phyloP scores from a whole-genome alignment of 2,888 invertebrate species.

The Tetragnatha montana region DNA sequence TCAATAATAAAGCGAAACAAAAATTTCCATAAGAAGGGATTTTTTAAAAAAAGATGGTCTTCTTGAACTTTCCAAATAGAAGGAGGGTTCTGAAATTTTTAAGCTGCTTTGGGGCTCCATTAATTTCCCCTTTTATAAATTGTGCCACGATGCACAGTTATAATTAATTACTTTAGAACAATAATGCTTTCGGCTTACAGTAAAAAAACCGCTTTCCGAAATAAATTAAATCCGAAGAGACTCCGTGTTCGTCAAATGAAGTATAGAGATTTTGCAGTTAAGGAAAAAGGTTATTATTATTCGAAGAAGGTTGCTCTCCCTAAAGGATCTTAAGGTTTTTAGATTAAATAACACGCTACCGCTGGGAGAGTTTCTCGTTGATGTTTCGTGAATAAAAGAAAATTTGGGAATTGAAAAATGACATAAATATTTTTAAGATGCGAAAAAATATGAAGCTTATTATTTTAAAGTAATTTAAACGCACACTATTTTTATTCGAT shows the following conservation, averaged over 20 bases:
- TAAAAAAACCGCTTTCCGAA: neutral
- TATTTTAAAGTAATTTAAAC: too few species aligned
- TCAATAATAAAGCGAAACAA: slow-evolving; percentile 21
- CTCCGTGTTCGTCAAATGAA: neutral
- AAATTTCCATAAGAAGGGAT: neutral
- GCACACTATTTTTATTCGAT: too few species aligned
- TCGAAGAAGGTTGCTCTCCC: too few species aligned
- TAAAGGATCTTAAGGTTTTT: too few species aligned
- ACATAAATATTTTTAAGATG: too few species aligned
- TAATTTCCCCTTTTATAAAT: neutral
- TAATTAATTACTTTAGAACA: slow-evolving; percentile 38
- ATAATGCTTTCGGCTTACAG: neutral
- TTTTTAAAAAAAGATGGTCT: neutral
- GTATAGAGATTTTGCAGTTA: neutral
- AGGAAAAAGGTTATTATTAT: neutral
- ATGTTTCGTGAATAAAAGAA: too few species aligned
- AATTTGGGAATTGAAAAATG: too few species aligned
- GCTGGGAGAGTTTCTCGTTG: too few species aligned
- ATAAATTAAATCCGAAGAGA: neutral
- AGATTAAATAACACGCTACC: too few species aligned
- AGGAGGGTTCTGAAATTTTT: slow-evolving; percentile 12
- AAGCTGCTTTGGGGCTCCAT: slow-evolving; percentile 4
- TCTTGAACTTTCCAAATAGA: neutral
- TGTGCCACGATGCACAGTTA: neutral
- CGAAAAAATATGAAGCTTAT: too few species aligned